Conservation (phyloP, 2,113 vertebrate species). For the Terrapene triunguis region DNA sequence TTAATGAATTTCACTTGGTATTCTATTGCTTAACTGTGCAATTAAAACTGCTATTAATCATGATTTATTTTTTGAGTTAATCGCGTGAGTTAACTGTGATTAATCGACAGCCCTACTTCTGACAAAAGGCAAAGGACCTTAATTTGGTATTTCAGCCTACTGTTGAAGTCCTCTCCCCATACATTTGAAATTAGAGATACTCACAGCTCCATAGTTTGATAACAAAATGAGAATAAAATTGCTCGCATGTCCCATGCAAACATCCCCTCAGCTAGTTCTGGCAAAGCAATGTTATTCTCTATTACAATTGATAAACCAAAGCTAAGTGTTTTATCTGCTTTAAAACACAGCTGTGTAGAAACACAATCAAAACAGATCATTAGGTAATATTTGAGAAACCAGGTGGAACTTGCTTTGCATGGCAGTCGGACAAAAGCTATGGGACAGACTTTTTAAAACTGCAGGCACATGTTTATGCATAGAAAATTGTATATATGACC, state of each 20-base stretch:
- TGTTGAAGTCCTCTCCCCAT: not conserved
- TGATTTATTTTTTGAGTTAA: no score
- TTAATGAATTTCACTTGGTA: no score
- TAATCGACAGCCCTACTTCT: not conserved
- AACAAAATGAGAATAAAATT: not conserved
- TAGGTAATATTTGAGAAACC: not conserved
- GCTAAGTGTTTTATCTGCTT: not conserved
- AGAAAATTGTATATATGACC: not conserved
- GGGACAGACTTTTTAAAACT: slow-evolving; percentile 34
- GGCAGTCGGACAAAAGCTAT: not conserved
- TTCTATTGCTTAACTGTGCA: no score
- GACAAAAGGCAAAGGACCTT: not conserved
- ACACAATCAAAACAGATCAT: not conserved
- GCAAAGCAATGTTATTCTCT: slow-evolving; percentile 5
- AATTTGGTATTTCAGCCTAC: not conserved
- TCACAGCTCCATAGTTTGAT: not conserved
- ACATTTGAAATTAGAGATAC: not conserved
- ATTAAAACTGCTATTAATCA: no score
- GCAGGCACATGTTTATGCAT: slow-evolving; percentile 45
- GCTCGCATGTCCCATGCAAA: not conserved
- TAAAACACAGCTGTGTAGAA: slow-evolving; percentile 4
- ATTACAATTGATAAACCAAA: slow-evolving; percentile 25
- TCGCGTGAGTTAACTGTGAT: no score
- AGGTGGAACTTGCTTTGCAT: not conserved
- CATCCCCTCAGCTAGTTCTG: not conserved